Conservation (phyloP, 2,888 invertebrate species). For the Coecobrya sp. region DNA sequence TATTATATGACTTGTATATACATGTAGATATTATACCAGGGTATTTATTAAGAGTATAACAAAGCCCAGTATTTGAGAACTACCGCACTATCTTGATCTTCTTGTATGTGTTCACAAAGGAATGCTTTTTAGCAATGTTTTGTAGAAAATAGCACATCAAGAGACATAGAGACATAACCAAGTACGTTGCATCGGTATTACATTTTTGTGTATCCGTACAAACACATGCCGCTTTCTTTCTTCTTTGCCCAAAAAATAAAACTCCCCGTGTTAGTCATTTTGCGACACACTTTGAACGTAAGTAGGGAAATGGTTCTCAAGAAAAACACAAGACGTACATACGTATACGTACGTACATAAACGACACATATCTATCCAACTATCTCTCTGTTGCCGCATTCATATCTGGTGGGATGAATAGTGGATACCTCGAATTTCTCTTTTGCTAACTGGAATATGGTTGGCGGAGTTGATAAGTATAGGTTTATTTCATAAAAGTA, state of each 20-base stretch:
- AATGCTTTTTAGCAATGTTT: slow-evolving; percentile 36
- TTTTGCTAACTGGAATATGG: slow-evolving; percentile 2
- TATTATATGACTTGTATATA: not conserved
- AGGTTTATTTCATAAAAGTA: not conserved
- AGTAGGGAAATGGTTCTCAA: slow-evolving; percentile 45
- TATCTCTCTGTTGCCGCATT: slow-evolving; percentile 52
- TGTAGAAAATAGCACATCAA: not conserved
- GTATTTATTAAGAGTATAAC: not conserved
- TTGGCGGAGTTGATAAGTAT: slow-evolving; percentile 11
- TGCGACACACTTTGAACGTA: slow-evolving; percentile 67
- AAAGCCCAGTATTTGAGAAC: not conserved
- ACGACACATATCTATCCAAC: slow-evolving; percentile 4
- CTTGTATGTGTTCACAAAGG: not conserved
- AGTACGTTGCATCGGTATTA: not conserved
- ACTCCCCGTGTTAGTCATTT: slow-evolving; percentile 21
- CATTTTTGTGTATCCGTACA: slow-evolving; percentile 6
- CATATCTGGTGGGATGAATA: slow-evolving; percentile 19
- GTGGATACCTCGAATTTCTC: slow-evolving; percentile 7
- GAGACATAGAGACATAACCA: not conserved
- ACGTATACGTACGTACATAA: not conserved
- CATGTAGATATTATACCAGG: not conserved
- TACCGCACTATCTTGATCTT: slow-evolving; percentile 19
- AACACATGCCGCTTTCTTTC: not conserved
- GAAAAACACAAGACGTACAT: slow-evolving; percentile 43
- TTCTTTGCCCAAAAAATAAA: not conserved